Evolutionary conservation across 2,113 vertebrate species (phyloP).

Genomic region (Callopanchax toddi): DNA sequence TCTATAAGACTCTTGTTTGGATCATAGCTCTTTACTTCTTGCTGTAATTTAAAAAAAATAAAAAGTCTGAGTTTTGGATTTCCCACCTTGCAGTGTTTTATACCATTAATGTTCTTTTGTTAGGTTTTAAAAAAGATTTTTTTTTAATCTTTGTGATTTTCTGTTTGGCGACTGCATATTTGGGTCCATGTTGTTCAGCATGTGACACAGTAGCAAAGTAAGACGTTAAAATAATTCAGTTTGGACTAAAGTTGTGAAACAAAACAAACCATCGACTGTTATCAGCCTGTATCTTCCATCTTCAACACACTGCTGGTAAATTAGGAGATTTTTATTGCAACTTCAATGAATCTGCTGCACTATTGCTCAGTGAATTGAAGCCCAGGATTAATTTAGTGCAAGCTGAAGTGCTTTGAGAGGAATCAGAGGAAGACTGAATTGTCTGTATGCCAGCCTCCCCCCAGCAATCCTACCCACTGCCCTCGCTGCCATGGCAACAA

Average conservation of each 20-base stretch:
- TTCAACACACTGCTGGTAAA: no score
- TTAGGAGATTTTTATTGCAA: no score
- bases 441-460: constrained; percentile 47
- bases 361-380: constrained; percentile 23
- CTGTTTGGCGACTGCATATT: no score
- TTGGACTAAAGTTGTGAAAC: not conserved
- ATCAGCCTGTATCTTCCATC: not conserved
- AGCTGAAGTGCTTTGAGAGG: constrained; percentile 47
- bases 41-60: no score
- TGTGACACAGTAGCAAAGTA: not conserved
- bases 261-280: not conserved
- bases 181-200: no score
- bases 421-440: constrained; percentile 36
- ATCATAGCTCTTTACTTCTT: no score
- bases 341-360: not conserved
- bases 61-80: no score
- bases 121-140: no score
- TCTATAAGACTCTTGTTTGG: no score
- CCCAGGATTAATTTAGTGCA: constrained; percentile 22
- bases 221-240: not conserved
- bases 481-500: constrained; percentile 61
- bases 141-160: no score
- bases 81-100: no score
- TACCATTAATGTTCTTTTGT: no score
- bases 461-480: constrained; percentile 34